phyloP scores from a whole-genome alignment of 2,797 vertebrate genomes.

The Myiothlypis coronata region DNA sequence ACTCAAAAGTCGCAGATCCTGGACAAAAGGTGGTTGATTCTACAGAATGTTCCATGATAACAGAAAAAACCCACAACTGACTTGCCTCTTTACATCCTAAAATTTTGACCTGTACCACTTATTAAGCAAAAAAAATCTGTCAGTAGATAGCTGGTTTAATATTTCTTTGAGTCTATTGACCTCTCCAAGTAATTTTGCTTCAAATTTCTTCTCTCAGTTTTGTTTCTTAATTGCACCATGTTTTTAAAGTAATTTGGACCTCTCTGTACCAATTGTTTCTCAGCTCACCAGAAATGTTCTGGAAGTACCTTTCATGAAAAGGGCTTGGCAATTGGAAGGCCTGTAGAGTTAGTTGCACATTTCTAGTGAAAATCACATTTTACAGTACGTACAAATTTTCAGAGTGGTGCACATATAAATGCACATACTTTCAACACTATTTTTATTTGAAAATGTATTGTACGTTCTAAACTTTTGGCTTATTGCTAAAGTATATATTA shows the following conservation, averaged over 20 bases:
- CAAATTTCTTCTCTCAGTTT: not conserved
- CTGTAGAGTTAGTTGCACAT: not conserved
- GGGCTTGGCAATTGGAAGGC: not conserved
- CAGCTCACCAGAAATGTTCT: not conserved
- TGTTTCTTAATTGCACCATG: not conserved
- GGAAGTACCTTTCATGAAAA: not conserved
- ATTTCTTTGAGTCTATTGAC: not conserved
- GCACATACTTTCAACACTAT: not conserved
- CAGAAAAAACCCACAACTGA: not conserved
- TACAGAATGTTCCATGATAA: not conserved
- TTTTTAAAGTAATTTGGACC: not conserved
- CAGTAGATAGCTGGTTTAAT: not conserved
- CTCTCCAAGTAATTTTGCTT: not conserved
- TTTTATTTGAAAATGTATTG: not conserved
- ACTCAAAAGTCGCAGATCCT: not conserved
- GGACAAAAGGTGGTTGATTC: not conserved
- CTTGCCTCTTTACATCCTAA: not conserved
- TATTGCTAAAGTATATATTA: not conserved
- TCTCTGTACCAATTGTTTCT: not conserved
- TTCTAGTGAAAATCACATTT: not conserved
- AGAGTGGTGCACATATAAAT: not conserved
- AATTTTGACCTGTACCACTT: not conserved
- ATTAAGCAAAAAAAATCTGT: not conserved
- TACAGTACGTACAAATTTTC: not conserved
- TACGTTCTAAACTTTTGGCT: not conserved